Conservation (phyloP, 2,888 invertebrate species). For the Poecilus cupreus region DNA sequence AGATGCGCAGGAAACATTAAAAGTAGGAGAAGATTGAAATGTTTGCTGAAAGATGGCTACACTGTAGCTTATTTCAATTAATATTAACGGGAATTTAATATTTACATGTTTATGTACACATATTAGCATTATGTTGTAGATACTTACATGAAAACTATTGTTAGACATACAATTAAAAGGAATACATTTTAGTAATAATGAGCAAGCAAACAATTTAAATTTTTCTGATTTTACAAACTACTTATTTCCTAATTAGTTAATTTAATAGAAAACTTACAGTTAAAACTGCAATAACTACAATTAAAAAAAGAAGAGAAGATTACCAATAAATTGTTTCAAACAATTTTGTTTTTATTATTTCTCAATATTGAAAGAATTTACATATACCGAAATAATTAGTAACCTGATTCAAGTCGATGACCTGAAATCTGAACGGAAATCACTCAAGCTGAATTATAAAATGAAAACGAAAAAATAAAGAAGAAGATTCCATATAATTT, state of each 20-base stretch:
- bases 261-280: too few relatives aligned
- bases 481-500: conserved; percentile 40
- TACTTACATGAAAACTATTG: too few relatives aligned
- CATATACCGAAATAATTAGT: conserved; percentile 25
- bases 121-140: not conserved
- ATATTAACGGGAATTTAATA: not conserved
- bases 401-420: conserved; percentile 21
- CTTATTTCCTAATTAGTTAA: too few relatives aligned
- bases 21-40: not conserved
- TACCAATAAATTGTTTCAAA: too few relatives aligned
- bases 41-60: not conserved
- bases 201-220: too few relatives aligned
- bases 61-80: not conserved
- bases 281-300: too few relatives aligned
- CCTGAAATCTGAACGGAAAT: conserved; percentile 39
- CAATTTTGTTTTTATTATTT: too few relatives aligned
- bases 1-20: not conserved
- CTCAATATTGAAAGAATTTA: not conserved
- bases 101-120: not conserved
- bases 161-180: too few relatives aligned
- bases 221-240: too few relatives aligned
- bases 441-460: conserved; percentile 4
- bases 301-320: too few relatives aligned
- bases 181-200: too few relatives aligned
- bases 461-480: conserved; percentile 28